phyloP scores from a whole-genome alignment of 1,140 invertebrate genomes.

The Polyergus mexicanus region DNA sequence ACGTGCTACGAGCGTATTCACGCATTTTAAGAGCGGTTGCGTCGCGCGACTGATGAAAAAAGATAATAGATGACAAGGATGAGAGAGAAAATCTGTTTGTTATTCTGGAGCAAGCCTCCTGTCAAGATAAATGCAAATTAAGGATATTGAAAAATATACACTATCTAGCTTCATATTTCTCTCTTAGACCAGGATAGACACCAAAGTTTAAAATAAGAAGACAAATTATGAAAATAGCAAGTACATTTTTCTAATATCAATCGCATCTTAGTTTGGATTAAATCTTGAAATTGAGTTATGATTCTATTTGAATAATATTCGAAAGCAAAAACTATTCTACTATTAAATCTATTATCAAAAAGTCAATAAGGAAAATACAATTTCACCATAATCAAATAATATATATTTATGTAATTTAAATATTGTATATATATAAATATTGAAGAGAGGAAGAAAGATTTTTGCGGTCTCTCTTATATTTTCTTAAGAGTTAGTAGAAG shows the following conservation, averaged over 20 bases:
- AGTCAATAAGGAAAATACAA: not conserved
- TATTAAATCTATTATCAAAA: not conserved
- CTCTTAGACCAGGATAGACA: not conserved
- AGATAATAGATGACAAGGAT: conserved; percentile 31
- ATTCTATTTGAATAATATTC: not conserved
- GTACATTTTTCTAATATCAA: not conserved
- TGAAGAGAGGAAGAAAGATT: not conserved
- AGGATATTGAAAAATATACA: conserved; percentile 25
- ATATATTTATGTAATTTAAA: not conserved
- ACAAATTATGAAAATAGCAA: not conserved
- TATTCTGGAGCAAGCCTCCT: not conserved
- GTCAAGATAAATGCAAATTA: not conserved
- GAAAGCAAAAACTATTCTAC: not conserved
- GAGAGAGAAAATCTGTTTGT: conserved; percentile 17
- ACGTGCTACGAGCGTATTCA: conserved; percentile 67
- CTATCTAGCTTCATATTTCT: not conserved
- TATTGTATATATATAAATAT: not conserved
- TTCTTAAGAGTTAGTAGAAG: not conserved
- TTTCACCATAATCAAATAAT: conserved; percentile 3
- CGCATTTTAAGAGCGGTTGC: conserved; percentile 68
- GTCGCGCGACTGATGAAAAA: conserved; percentile 44
- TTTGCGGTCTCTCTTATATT: not conserved
- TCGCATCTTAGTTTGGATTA: not conserved
- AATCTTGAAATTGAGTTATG: not conserved
- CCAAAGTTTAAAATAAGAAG: not conserved